Percentiles rank a stretch among this genome's conserved stretches.
Conservation (phyloP, 2,888 invertebrate genomes). For the Rotaria magnacalcarata region DNA sequence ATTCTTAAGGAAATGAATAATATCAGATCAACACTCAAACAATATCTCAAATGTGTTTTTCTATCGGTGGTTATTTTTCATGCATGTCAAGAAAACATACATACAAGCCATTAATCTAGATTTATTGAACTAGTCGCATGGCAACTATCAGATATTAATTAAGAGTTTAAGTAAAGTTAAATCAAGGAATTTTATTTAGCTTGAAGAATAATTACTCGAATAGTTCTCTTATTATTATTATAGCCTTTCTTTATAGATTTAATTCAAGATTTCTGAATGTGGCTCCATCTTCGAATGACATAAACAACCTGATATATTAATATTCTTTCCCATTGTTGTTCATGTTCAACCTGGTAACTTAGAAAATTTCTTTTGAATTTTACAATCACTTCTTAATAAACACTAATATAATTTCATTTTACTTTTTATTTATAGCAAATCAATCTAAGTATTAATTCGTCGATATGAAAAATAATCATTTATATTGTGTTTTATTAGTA, state of each 20-base stretch:
- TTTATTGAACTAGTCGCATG: background rate
- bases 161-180: background rate
- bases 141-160: background rate
- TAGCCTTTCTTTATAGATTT: background rate
- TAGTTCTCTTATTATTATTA: background rate
- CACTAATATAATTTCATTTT: no score
- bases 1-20: background rate
- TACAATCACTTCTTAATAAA: no score
- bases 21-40: no score
- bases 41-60: background rate
- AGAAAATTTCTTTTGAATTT: no score
- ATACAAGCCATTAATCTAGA: background rate
- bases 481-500: no score
- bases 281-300: background rate
- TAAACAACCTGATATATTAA: no score
- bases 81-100: background rate
- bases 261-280: background rate
- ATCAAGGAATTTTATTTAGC: background rate
- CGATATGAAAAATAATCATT: no score
- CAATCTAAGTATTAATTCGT: no score
- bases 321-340: no score
- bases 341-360: no score
- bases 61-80: background rate
- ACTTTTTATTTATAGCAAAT: no score
- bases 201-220: no score